phyloP scores from a whole-genome alignment of 2,888 invertebrate genomes.

The Boloria selene region DNA sequence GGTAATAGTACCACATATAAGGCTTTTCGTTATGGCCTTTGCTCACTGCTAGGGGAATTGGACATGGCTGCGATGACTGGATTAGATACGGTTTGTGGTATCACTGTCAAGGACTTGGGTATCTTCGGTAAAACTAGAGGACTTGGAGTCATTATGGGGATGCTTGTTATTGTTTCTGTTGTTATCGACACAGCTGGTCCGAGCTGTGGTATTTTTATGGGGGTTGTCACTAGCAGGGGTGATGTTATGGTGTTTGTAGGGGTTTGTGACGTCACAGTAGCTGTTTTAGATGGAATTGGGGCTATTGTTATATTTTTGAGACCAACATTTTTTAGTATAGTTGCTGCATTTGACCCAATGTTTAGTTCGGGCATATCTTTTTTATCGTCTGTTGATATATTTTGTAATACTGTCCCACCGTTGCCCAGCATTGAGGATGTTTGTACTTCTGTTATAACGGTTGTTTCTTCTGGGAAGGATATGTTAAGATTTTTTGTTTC shows the following conservation, averaged over 20 bases:
- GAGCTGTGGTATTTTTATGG: conserved; percentile 62
- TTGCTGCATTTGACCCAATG: conserved; percentile 66
- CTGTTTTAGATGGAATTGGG: conserved; percentile 68
- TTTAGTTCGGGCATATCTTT: conserved; percentile 54
- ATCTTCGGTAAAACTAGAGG: conserved; percentile 87
- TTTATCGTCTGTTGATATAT: conserved; percentile 54
- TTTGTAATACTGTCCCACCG: conserved; percentile 66
- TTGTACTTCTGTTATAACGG: conserved; percentile 67
- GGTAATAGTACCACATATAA: conserved; percentile 56
- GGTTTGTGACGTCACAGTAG: conserved; percentile 67
- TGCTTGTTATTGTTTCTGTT: conserved; percentile 55
- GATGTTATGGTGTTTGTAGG: conserved; percentile 53
- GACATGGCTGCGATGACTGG: conserved; percentile 33
- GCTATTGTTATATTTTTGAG: conserved; percentile 78
- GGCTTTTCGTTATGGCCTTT: conserved; percentile 71
- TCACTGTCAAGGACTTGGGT: conserved; percentile 91
- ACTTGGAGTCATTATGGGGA: conserved; percentile 54
- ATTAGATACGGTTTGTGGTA: conserved; percentile 81
- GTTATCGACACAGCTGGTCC: conserved; percentile 65
- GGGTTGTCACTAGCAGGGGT: conserved; percentile 59
- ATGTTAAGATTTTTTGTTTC: conserved; percentile 48
- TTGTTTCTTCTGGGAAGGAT: conserved; percentile 47
- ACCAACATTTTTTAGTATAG: conserved; percentile 74
- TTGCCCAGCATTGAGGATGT: conserved; percentile 68
- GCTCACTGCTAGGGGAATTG: conserved; percentile 38